Percentiles rank a stretch among this genome's conserved stretches.
Conservation (phyloP, 1,140 invertebrate genomes). For the Manduca sexta region DNA sequence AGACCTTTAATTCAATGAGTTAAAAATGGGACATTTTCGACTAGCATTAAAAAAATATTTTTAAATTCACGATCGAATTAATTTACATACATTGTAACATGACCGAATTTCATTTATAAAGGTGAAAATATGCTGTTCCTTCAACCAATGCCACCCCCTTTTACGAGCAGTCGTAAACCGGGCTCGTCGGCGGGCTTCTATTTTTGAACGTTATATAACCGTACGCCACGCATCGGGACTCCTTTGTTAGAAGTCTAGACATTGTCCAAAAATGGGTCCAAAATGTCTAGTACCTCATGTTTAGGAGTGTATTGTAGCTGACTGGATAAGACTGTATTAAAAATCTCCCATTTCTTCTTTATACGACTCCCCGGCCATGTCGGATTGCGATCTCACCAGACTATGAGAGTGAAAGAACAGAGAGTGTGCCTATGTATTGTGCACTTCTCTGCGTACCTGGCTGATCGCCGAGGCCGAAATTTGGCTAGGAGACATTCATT, state of each 20-base stretch:
- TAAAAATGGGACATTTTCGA: too few species aligned
- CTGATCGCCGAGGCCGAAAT: too few species aligned
- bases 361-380: too few species aligned
- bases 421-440: too few species aligned
- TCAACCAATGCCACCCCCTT: slow-evolving; percentile 23
- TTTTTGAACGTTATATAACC: slow-evolving; percentile 55
- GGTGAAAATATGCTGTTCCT: slow-evolving; percentile 35
- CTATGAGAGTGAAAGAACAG: too few species aligned
- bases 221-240: slow-evolving; percentile 28
- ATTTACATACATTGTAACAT: slow-evolving; percentile 8
- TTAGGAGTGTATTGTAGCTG: slow-evolving; percentile 27
- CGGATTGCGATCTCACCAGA: too few species aligned
- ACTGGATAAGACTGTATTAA: too few species aligned
- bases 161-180: slow-evolving; percentile 45
- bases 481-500: too few species aligned
- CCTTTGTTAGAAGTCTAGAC: slow-evolving; percentile 6
- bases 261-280: too few species aligned
- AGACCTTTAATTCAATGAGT: too few species aligned
- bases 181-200: slow-evolving; percentile 39
- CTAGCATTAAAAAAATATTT: neutral
- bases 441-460: too few species aligned
- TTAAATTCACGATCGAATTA: neutral
- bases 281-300: slow-evolving; percentile 15
- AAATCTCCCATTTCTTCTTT: too few species aligned
- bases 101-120: slow-evolving; percentile 28